Conservation (phyloP, 2,113 vertebrate species). For the Phalacrocorax brasilianus region DNA sequence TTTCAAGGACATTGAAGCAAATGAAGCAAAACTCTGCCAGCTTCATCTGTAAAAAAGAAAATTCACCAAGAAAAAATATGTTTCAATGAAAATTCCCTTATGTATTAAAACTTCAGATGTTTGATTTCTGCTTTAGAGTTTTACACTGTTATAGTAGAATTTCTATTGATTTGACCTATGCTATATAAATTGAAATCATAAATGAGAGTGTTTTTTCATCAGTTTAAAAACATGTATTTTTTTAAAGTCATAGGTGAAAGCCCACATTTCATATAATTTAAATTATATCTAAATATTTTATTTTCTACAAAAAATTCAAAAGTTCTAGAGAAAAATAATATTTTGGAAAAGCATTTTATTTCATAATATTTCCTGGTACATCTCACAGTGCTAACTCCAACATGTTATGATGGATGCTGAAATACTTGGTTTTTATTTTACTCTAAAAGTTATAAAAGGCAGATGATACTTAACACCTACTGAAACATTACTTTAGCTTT, state of each 20-base stretch:
- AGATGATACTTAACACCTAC: neutral
- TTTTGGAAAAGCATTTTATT: neutral
- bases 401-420: neutral
- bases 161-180: neutral
- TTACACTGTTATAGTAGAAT: neutral
- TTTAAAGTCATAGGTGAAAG: neutral
- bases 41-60: neutral
- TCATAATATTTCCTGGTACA: neutral
- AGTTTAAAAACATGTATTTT: neutral
- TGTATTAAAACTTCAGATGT: neutral
- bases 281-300: neutral
- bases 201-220: neutral
- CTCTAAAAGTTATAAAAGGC: neutral
- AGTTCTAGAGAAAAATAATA: neutral
- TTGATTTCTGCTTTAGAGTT: neutral
- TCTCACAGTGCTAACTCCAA: neutral
- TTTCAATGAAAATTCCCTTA: neutral
- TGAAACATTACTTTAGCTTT: neutral
- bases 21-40: neutral
- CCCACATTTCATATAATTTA: neutral
- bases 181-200: neutral
- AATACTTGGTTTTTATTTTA: rapidly evolving
- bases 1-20: neutral
- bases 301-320: neutral
- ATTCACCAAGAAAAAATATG: neutral